Base-by-base conservation (phyloP, 2,888 invertebrate species). In the Melanotus villosus region DNA sequence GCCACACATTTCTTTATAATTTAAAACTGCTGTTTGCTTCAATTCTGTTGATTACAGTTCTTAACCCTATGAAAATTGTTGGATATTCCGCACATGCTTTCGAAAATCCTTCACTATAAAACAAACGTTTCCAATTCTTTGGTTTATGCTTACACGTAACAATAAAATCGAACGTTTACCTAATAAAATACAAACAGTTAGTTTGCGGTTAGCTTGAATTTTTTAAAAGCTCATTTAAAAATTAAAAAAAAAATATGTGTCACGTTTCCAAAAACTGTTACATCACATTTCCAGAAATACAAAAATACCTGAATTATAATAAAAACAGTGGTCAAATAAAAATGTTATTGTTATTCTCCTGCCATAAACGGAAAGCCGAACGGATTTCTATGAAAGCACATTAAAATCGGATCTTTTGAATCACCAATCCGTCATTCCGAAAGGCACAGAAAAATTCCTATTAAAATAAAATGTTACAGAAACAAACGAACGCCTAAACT, bases 221-320 rank as follows among this genome's bases (percentile, higher is more conserved):
- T n/a, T n/a, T n/a, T n/a, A n/a, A n/a, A n/a, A n/a, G n/a, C n/a
- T n/a, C n/a, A n/a, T n/a, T n/a, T n/a, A n/a, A n/a, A n/a, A n/a
- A n/a, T n/a, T n/a, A n/a, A n/a, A n/a, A n/a, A n/a, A n/a, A n/a
- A n/a, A n/a, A n/a, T n/a, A n/a, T n/a, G n/a, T n/a, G n/a, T n/a
- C n/a, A n/a, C n/a, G n/a, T 43, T 19, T 16, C 10, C 10, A 18
- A 1, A 16, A 43, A 43, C 12, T 10, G 18, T 43, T 43, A 43
- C 43, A 43, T 43, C 43, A 43, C 10, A 41, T 19, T 43, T 43
- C 18, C 43, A 43, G 43, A 43, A 43, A 43, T 19, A 43, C 18
- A 43, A 19, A 43, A 43, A 41, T 41, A 38, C 38, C 16, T 41
- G 18, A 18, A 12, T 18, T 32, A 32, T 10, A 32, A 32, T 9